Evolutionary conservation across 2,113 vertebrate species (phyloP), one percentile per base, ranked within the genome.

Genomic region (Chaetura pelagica): DNA sequence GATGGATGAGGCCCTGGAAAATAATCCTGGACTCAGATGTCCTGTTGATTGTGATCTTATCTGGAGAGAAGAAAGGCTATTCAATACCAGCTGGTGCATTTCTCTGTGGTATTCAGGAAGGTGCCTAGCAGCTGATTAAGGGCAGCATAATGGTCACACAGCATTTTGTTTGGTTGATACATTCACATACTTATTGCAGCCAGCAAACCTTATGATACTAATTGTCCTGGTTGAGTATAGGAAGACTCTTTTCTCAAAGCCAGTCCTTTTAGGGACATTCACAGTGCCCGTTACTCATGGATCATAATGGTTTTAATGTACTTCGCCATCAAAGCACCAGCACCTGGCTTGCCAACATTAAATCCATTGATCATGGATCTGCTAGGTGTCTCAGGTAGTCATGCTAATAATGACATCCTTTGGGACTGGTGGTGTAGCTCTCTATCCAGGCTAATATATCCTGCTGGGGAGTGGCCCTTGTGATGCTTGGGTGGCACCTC

Each of bases 21-120:
- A 83, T 46, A 74, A 49, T 48, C 59, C 27, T 69, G 63, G 83
- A 84, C 79, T 86, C 90, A 86, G 83, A 93, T 88, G 90, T 76
- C 74, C 62, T 54, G 30, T 66, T 82, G 81, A 69, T 89, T 88
- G 49, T 1, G 4, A 40, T 49, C 30, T 61, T 74, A 71, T 73
- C 85, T 77, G 72, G 79, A 88, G 63, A 67, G n/a, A 62, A 88
- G 49, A 79, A 88, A 79, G 19, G 49, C 67, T 62, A 16, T 83
- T 62, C n/a, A 74, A 58, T 54, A 77, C 58, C 94, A 96, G 79
- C 85, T 95, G 85, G 46, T 91, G 67, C 63, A 34, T 74, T 80
- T 91, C 82, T 86, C 75, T 74, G 24, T 67, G 54, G 58, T 63
- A 86, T 76, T 93, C 79, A 89, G 59, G 63, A 83, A 86, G 79